phyloP scores from a whole-genome alignment of 1,140 invertebrate genomes.

The Plodia interpunctella region DNA sequence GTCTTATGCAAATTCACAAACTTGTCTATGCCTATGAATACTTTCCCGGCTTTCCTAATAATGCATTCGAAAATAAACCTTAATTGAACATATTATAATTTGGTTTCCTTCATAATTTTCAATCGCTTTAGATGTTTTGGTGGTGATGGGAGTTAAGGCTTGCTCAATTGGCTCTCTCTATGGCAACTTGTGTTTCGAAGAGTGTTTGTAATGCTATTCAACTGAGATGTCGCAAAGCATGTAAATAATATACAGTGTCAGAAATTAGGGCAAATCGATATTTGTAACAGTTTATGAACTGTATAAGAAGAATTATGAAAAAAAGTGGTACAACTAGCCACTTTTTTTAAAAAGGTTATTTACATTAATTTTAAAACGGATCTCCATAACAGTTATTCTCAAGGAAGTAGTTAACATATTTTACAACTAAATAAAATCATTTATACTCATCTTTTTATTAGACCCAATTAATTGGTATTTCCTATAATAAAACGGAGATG shows the following conservation, averaged over 20 bases:
- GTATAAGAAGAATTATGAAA: too few species aligned
- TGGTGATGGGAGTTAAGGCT: slow-evolving; percentile 36
- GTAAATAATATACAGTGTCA: neutral
- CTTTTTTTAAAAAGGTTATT: too few species aligned
- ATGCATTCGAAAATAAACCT: neutral
- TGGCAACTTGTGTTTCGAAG: slow-evolving; percentile 39
- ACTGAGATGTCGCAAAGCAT: slow-evolving; percentile 1
- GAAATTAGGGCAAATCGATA: neutral
- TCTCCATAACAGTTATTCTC: too few species aligned
- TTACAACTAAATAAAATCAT: too few species aligned
- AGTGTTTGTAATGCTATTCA: slow-evolving; percentile 21
- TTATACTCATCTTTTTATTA: too few species aligned
- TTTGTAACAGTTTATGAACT: neutral
- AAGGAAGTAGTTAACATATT: too few species aligned
- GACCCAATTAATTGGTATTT: neutral
- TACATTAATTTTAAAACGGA: too few species aligned
- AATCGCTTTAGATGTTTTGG: slow-evolving; percentile 15
- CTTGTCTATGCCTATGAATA: slow-evolving; percentile 28
- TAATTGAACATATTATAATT: neutral
- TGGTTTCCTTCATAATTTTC: slow-evolving; percentile 14
- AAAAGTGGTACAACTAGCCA: too few species aligned
- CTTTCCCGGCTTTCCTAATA: neutral
- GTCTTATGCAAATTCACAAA: slow-evolving; percentile 75
- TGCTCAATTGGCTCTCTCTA: slow-evolving; percentile 64
- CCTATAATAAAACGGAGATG: slow-evolving; percentile 16